phyloP scores from a whole-genome alignment of 2,888 invertebrate species.

The Bedellia somnulentella region DNA sequence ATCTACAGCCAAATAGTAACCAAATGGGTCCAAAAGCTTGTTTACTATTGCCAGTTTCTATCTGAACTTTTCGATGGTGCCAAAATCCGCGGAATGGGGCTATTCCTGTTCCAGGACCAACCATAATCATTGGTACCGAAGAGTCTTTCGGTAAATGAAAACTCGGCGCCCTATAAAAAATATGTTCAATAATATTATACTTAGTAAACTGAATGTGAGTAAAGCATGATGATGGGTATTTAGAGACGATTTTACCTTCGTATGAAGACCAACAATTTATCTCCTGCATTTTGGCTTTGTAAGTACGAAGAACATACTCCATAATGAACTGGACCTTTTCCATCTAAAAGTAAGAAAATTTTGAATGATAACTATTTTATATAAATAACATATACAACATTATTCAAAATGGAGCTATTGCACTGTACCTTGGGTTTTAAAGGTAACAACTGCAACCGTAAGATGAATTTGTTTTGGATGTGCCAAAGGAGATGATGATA shows the following conservation, averaged over 20 bases:
- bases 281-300: constrained; percentile 66
- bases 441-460: constrained; percentile 89
- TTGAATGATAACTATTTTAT: not conserved
- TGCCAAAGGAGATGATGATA: constrained; percentile 82
- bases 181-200: too few species aligned
- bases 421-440: constrained; percentile 79
- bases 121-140: constrained; percentile 76
- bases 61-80: constrained; percentile 69
- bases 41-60: constrained; percentile 17
- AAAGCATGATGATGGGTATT: too few species aligned
- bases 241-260: constrained; percentile 68
- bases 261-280: constrained; percentile 74
- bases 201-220: too few species aligned
- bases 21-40: constrained; percentile 58
- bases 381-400: too few species aligned
- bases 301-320: constrained; percentile 94
- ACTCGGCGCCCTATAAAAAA: constrained; percentile 71
- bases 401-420: too few species aligned
- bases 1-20: constrained; percentile 87
- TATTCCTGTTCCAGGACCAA: constrained; percentile 91
- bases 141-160: constrained; percentile 82
- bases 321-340: constrained; percentile 77
- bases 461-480: constrained; percentile 79
- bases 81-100: constrained; percentile 94
- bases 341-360: constrained; percentile 53